A percentile compares a stretch with the other conserved stretches of the same genome.
Evolutionary conservation across 2,888 invertebrate genomes (phyloP).

Genomic region (Drepanosiphum platanoidis): DNA sequence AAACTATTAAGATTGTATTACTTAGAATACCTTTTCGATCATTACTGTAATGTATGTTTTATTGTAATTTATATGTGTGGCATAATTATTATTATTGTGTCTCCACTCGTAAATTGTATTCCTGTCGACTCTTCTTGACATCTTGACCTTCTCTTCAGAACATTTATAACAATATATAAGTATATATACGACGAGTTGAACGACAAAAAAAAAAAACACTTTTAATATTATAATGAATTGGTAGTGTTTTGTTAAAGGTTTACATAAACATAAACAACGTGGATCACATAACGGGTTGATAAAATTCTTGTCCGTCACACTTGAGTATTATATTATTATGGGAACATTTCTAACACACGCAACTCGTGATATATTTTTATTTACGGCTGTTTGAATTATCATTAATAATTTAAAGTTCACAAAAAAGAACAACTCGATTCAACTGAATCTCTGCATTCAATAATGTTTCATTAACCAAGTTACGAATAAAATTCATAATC

Average conservation of each 20-base stretch:
- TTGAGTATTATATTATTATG: too few relatives aligned
- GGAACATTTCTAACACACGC: too few relatives aligned
- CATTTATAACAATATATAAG: too few relatives aligned
- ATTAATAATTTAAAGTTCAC: too few relatives aligned
- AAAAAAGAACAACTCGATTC: too few relatives aligned
- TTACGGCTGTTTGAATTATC: too few relatives aligned
- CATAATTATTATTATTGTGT: background rate
- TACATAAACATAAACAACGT: background rate
- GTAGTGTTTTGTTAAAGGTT: background rate
- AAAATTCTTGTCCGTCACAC: background rate
- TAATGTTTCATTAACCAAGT: too few relatives aligned
- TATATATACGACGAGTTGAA: background rate
- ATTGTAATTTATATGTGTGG: background rate
- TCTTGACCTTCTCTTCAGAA: slow-evolving; percentile 4
- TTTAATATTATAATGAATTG: background rate
- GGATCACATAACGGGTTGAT: slow-evolving; percentile 5
- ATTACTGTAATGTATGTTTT: background rate
- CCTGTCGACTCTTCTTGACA: slow-evolving; percentile 9
- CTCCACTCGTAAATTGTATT: background rate
- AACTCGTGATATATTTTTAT: too few relatives aligned
- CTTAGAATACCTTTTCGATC: background rate
- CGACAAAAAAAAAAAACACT: background rate
- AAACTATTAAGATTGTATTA: too few relatives aligned
- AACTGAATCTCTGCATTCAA: too few relatives aligned
- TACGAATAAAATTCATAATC: too few relatives aligned